Conservation (phyloP, 2,888 invertebrate genomes). For the Heliconius aoede region DNA sequence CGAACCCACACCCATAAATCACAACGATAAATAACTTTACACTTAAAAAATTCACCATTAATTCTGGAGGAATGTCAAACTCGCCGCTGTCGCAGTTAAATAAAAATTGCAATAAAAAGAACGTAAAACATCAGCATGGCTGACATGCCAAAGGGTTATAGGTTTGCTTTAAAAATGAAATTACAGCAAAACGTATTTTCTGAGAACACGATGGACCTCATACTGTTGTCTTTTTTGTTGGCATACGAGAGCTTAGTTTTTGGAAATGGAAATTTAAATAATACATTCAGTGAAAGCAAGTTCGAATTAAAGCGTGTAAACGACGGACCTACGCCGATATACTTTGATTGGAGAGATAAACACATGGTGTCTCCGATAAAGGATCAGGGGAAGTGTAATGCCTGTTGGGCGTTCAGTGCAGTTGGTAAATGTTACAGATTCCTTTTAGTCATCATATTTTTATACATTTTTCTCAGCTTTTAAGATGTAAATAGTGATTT, state of each 20-base stretch:
- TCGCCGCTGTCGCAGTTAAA: constrained; percentile 50
- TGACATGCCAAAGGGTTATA: constrained; percentile 50
- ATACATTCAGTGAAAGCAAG: not conserved
- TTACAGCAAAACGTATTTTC: constrained; percentile 41
- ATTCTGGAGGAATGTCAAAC: constrained; percentile 49
- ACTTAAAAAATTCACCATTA: constrained; percentile 40
- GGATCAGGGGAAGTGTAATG: constrained; percentile 56
- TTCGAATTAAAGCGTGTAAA: constrained; percentile 38
- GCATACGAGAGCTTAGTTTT: not conserved
- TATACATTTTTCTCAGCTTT: too few relatives aligned
- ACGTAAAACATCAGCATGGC: constrained; percentile 51
- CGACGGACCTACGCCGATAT: constrained; percentile 40
- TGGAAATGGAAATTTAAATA: not conserved
- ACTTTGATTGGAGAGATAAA: constrained; percentile 59
- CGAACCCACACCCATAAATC: constrained; percentile 37
- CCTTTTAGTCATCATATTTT: too few relatives aligned
- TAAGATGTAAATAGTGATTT: too few relatives aligned
- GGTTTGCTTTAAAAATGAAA: constrained; percentile 48
- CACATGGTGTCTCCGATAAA: constrained; percentile 59
- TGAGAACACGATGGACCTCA: constrained; percentile 23
- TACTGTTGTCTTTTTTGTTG: constrained; percentile 20
- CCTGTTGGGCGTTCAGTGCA: constrained; percentile 66
- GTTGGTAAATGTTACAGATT: constrained; percentile 52
- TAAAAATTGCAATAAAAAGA: constrained; percentile 53
- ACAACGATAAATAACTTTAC: constrained; percentile 41